phyloP scores from a whole-genome alignment of 2,113 vertebrate genomes.

The Patagioenas fasciata region DNA sequence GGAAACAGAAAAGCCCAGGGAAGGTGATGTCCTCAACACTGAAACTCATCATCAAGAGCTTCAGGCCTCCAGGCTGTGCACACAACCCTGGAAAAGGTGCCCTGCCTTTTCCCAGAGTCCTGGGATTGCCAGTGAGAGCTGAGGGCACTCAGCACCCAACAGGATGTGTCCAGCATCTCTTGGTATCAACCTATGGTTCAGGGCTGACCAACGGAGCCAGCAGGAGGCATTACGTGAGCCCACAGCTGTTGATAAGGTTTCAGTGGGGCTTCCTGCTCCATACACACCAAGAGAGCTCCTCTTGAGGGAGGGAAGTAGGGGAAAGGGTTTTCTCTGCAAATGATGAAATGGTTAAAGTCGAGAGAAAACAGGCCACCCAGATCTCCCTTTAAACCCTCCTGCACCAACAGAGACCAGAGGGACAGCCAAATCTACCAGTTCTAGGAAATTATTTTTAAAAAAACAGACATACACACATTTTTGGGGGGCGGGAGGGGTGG shows the following conservation, averaged over 20 bases:
- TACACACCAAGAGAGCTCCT: rapidly evolving
- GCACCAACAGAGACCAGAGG: slow-evolving; percentile 1
- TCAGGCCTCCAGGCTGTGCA: background rate
- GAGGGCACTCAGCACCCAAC: background rate
- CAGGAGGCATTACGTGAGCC: background rate
- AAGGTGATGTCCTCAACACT: background rate
- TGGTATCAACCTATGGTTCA: background rate
- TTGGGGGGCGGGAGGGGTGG: background rate
- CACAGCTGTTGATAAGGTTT: background rate
- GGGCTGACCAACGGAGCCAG: background rate
- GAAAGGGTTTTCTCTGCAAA: slow-evolving; percentile 1
- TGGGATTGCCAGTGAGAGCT: background rate
- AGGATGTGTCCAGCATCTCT: background rate
- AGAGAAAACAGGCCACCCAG: slow-evolving; percentile 43
- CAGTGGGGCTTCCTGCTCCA: background rate
- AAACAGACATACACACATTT: background rate
- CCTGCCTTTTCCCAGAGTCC: background rate
- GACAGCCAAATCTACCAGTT: slow-evolving; percentile 57
- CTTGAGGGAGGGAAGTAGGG: background rate
- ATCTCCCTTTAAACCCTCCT: slow-evolving; percentile 42
- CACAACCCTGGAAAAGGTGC: background rate
- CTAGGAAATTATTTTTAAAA: slow-evolving; percentile 50
- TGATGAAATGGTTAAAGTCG: slow-evolving; percentile 33
- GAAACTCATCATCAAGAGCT: background rate
- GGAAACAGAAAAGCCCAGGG: background rate